These are phyloP conservation scores for Rhingia rostrata DNA, from an alignment of 2,888 invertebrate species.

Conservation along the genomic window DNA sequence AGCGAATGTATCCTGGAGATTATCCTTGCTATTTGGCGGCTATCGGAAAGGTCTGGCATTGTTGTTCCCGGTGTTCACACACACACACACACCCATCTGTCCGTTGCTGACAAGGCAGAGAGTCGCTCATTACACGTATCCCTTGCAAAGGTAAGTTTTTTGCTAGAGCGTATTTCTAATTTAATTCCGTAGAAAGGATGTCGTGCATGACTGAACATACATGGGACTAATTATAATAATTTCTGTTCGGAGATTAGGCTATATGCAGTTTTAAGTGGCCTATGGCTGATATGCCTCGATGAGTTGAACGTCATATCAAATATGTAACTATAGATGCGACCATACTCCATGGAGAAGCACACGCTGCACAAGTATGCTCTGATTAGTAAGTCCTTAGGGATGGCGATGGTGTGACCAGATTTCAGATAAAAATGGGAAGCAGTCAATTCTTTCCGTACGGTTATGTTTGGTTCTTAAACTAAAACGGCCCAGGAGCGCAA, in stretches of 20 bases:
- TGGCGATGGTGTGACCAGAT: neutral
- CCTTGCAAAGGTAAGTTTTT: slow-evolving; percentile 48
- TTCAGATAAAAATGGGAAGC: no score
- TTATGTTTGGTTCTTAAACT: no score
- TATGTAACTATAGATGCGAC: slow-evolving; percentile 43
- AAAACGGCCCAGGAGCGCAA: no score
- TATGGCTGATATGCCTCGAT: slow-evolving; percentile 70
- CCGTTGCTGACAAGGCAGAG: neutral
- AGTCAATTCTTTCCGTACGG: no score
- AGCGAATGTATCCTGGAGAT: slow-evolving; percentile 59
- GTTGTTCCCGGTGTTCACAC: slow-evolving; percentile 15
- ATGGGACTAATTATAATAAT: slow-evolving; percentile 73
- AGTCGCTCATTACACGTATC: slow-evolving; percentile 43
- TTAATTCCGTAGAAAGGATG: slow-evolving; percentile 73
- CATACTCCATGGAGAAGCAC: neutral
- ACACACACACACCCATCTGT: neutral
- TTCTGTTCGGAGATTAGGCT: slow-evolving; percentile 70
- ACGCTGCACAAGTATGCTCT: neutral
- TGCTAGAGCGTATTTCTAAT: slow-evolving; percentile 65
- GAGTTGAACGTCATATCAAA: slow-evolving; percentile 61
- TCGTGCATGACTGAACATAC: slow-evolving; percentile 71
- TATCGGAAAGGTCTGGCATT: slow-evolving; percentile 62
- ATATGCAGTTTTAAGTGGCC: slow-evolving; percentile 73
- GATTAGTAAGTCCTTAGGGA: slow-evolving; percentile 33
- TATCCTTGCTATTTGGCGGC: slow-evolving; percentile 62